Evolutionary conservation across 64 coral and sea anemone species (phyloP).

Genomic region (Platygyra sinensis): DNA sequence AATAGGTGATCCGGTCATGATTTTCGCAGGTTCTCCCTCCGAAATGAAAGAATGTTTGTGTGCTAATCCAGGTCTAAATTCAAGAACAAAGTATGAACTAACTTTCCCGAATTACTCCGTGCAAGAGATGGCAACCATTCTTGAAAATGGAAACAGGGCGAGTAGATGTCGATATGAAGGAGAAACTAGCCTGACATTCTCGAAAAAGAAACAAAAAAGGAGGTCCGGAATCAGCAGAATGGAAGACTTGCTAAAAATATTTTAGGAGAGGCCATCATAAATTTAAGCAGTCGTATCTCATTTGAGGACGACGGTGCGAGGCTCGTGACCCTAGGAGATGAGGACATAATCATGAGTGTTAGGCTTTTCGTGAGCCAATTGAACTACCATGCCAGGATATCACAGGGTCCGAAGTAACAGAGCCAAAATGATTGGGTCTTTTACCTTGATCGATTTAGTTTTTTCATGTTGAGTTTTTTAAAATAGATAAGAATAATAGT

Average conservation of each 20-base stretch:
- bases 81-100: constrained; percentile 53
- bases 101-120: constrained; percentile 55
- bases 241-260: constrained; percentile 3
- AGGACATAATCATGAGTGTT: not conserved
- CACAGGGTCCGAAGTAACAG: too few species aligned
- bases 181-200: too few species aligned
- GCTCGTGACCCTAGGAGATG: constrained; percentile 3
- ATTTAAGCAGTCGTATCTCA: constrained; percentile 12
- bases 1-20: constrained; percentile 63
- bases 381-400: too few species aligned
- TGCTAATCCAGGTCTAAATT: constrained; percentile 44
- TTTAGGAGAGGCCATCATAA: constrained; percentile 29
- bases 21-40: constrained; percentile 62
- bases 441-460: too few species aligned
- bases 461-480: too few species aligned
- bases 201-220: too few species aligned
- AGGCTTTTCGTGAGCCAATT: not conserved
- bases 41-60: constrained; percentile 31
- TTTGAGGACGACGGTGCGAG: not conserved
- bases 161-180: too few species aligned
- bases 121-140: constrained; percentile 46
- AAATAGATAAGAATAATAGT: too few species aligned
- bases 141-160: constrained; percentile 8
- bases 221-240: too few species aligned
- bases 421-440: too few species aligned